Base-by-base conservation (phyloP, 2,888 invertebrate genomes). In the Melanotus villosus region DNA sequence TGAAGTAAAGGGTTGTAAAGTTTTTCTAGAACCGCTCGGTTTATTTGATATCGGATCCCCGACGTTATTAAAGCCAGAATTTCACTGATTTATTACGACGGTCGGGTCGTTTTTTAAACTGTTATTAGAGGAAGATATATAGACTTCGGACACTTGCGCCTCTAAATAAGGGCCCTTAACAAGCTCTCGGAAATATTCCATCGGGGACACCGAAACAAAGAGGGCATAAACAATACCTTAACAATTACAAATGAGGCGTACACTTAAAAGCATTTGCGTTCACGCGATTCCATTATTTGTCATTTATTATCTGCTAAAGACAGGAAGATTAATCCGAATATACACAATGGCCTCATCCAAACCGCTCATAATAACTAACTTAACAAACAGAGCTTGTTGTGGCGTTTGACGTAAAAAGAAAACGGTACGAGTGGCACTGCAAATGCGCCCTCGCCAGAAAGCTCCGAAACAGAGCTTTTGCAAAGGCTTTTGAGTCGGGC, bases 271-370 rank as follows among this genome's bases (percentile, higher is more conserved):
- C 68, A 68, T 63, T 58, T 26, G 58, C 68, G 34, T 52, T 52
- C 60, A 58, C 64, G 56, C 73, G 68, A 70, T 71, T 70, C 57
- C 58, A 65, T 68, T 67, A 70, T 72, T 70, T 70, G 70, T 72
- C 70, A 72, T 70, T 70, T 70, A 70, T 72, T 72, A 70, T 72
- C 73, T 70, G 73, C 34, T 68, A 65, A 72, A 60, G 70, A 65
- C 73, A 71, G 71, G 56, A 57, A 57, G 63, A 70, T 66, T 66
- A 66, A 65, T 62, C 45, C 41, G 52, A 56, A 66, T 56, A 38
- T 21, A 57, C 43, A 70, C 65, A 70, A 68, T 62, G 56, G 50
- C 34, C 16, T 65, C 52, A 52, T 66, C 66, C 45, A 12, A 45
- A 50, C 50, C 34, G 64, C 41, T 64, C 34, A 62, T 68, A 62